These are phyloP conservation scores for Athalia rosae DNA, from an alignment of 2,888 invertebrate species.

Conservation along the genomic window DNA sequence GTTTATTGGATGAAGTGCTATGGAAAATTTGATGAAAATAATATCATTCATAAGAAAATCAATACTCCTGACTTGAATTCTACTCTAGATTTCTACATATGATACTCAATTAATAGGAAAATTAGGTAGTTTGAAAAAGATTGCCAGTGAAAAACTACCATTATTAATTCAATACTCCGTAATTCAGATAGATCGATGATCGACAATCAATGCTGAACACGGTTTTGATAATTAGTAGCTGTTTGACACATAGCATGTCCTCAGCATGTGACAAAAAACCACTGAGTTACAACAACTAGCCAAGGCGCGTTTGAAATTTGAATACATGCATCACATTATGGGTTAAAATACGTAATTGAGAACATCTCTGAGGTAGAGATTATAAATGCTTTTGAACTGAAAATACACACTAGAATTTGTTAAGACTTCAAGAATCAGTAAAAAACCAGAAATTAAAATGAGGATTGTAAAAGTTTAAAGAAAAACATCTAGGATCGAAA, in stretches of 20 bases:
- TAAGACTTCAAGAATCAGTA: conserved; percentile 4
- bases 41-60: too few relatives aligned
- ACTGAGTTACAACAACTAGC: not conserved
- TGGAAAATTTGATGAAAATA: not conserved
- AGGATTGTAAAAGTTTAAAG: not conserved
- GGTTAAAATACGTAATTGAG: conserved; percentile 8
- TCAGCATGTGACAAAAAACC: not conserved
- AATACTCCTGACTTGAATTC: not conserved
- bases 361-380: not conserved
- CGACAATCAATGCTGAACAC: not conserved
- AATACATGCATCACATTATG: conserved; percentile 24
- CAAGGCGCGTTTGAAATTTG: not conserved
- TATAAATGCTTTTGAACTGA: not conserved
- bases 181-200: conserved; percentile 7
- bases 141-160: conserved; percentile 11
- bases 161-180: not conserved
- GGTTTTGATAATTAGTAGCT: not conserved
- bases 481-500: conserved; percentile 41
- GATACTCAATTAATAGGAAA: not conserved
- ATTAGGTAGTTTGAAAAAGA: not conserved
- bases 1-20: not conserved
- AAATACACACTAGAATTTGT: conserved; percentile 16
- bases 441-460: conserved; percentile 7
- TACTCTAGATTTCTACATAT: too few relatives aligned
- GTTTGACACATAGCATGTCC: not conserved